Evolutionary conservation across 1,140 invertebrate genomes (phyloP).

Genomic region (Solen grandis): DNA sequence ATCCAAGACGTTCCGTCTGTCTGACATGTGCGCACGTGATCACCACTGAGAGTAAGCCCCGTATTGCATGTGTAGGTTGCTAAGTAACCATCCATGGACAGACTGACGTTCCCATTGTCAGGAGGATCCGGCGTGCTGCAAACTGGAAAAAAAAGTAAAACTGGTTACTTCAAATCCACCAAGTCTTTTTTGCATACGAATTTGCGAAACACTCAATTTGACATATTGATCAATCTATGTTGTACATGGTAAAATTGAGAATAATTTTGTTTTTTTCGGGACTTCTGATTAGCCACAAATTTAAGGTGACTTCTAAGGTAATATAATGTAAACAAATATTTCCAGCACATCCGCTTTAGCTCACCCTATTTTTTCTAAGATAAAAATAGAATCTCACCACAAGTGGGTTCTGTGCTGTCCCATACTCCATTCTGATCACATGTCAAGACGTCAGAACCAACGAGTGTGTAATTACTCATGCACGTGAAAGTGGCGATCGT

Average conservation of each 20-base stretch:
- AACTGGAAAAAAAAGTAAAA: conserved; percentile 17
- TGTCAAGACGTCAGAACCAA: conserved; percentile 12
- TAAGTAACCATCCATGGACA: background rate
- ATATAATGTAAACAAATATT: too few species aligned
- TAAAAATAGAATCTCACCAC: conserved; percentile 24
- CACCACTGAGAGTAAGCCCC: conserved; percentile 16
- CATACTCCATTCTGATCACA: conserved; percentile 38
- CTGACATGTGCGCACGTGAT: conserved; percentile 10
- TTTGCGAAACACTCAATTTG: too few species aligned
- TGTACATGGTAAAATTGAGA: too few species aligned
- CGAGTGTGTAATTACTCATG: conserved; percentile 9
- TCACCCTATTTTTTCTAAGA: too few species aligned
- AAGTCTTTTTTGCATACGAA: too few species aligned
- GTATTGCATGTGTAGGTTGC: conserved; percentile 15
- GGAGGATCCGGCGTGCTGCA: conserved; percentile 15
- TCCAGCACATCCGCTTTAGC: too few species aligned
- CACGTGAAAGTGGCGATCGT: conserved; percentile 31
- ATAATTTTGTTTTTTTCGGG: too few species aligned
- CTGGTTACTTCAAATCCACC: background rate
- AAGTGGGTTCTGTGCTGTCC: conserved; percentile 11
- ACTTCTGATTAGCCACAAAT: too few species aligned
- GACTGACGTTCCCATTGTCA: background rate
- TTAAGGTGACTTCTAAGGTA: too few species aligned
- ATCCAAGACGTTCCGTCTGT: conserved; percentile 10
- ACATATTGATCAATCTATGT: too few species aligned